Evolutionary conservation across 2,888 invertebrate genomes (phyloP), one percentile per base, ranked within the genome.

Genomic region (Epirrhoe alternata): DNA sequence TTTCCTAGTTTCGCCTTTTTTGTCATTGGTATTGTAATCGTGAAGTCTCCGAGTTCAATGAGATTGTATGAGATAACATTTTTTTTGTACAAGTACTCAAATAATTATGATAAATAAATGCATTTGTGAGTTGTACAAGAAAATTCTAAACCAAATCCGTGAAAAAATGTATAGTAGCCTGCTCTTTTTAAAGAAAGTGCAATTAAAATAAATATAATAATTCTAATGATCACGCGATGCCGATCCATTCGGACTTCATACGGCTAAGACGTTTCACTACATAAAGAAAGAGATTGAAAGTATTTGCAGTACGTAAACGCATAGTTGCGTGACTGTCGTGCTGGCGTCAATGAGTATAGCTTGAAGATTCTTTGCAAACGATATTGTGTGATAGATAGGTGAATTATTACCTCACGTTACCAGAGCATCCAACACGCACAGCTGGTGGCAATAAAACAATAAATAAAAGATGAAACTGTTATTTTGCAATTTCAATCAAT

Each of bases 311-410:
- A 66, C 61, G 70, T 64, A 59, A 69, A 61, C 60, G 64, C 61
- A 59, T 68, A 51, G 74, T 78, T 71, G 84, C 81, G 83, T 81
- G 79, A 71, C 74, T 74, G 64, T 69, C 76, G 74, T 75, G 77
- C 69, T 72, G 69, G 69, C 50, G 42, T 51, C 63, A 63, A 54
- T 61, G 61, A 60, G 67, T 75, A 76, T 79, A 74, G 76, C 77
- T 76, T 77, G 76, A 74, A 74, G 70, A 71, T 69, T 63, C 61
- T 51, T 66, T 60, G 71, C 82, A 82, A 80, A 82, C 81, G 74
- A 83, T 75, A 71, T n/a, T 61, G 58, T 61, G 72, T 72, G 75
- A 79, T 79, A 80, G 47, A 47, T 16, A 16, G 14, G 14, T 73
- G 65, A 69, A 72, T 72, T 71, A 70, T 72, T 68, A 69, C 74